Percentiles rank a stretch among this genome's conserved stretches.
Evolutionary conservation across 2,888 invertebrate genomes (phyloP).

Genomic region (Epinotia nisella): DNA sequence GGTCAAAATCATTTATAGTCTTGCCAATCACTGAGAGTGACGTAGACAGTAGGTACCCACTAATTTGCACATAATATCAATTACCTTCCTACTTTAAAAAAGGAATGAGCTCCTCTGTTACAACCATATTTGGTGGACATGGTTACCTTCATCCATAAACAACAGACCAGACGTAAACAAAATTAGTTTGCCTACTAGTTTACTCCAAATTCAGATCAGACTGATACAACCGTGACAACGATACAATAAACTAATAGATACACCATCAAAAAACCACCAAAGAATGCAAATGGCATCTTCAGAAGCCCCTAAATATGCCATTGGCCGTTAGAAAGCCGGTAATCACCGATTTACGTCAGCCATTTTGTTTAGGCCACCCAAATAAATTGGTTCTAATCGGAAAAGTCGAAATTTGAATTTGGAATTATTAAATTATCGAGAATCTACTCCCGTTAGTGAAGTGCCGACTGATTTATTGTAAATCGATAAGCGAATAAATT

Average conservation of each 20-base stretch:
- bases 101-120: no score
- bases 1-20: no score
- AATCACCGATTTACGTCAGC: slow-evolving; percentile 61
- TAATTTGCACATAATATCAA: no score
- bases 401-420: slow-evolving; percentile 41
- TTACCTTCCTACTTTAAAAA: no score
- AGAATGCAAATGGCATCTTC: slow-evolving; percentile 43
- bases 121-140: neutral
- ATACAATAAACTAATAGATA: slow-evolving; percentile 40
- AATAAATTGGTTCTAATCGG: slow-evolving; percentile 44
- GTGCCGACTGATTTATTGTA: slow-evolving; percentile 43
- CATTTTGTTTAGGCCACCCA: slow-evolving; percentile 49
- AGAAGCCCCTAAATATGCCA: slow-evolving; percentile 47
- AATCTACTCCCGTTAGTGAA: slow-evolving; percentile 46
- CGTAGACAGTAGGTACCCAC: no score
- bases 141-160: slow-evolving; percentile 10
- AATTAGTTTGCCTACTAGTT: slow-evolving; percentile 28
- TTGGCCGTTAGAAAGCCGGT: slow-evolving; percentile 56
- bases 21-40: no score
- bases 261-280: slow-evolving; percentile 30
- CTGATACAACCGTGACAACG: slow-evolving; percentile 32
- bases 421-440: slow-evolving; percentile 37
- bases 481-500: slow-evolving; percentile 42
- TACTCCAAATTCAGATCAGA: slow-evolving; percentile 17
- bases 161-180: slow-evolving; percentile 24